Conservation (phyloP, 2,888 invertebrate genomes). For the Oligia latruncula region DNA sequence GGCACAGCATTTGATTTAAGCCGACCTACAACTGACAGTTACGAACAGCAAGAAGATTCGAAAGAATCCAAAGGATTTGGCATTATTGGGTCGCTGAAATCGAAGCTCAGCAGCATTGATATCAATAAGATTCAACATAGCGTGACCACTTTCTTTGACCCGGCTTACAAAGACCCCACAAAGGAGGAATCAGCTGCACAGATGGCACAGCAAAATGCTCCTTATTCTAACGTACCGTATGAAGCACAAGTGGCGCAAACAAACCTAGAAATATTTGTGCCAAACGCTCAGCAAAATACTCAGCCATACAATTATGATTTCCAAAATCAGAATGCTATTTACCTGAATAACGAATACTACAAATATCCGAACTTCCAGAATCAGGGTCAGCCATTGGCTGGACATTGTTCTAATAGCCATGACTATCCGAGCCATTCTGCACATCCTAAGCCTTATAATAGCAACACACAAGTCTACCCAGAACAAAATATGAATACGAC, state of each 20-base stretch:
- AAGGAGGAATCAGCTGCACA: constrained; percentile 56
- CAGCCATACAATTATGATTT: constrained; percentile 28
- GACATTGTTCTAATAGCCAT: constrained; percentile 50
- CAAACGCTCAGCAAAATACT: constrained; percentile 63
- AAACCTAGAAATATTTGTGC: constrained; percentile 78
- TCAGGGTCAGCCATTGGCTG: constrained; percentile 57
- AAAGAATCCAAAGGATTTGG: constrained; percentile 82
- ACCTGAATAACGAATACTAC: constrained; percentile 52
- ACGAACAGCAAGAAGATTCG: constrained; percentile 74
- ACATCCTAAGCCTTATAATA: constrained; percentile 21
- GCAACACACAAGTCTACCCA: constrained; percentile 14
- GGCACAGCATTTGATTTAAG: constrained; percentile 84
- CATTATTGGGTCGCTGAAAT: constrained; percentile 87
- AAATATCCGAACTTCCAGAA: constrained; percentile 62
- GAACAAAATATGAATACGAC: constrained; percentile 24
- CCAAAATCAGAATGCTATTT: constrained; percentile 37
- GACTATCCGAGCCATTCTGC: constrained; percentile 53
- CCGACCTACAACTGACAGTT: constrained; percentile 76
- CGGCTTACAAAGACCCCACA: constrained; percentile 80
- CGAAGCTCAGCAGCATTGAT: constrained; percentile 84
- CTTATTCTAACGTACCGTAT: constrained; percentile 63
- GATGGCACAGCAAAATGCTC: constrained; percentile 58
- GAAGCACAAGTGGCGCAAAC: constrained; percentile 63
- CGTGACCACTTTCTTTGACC: constrained; percentile 88
- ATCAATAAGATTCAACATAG: constrained; percentile 87